These are phyloP conservation scores for Ceratotherium simum DNA, from an alignment of 2,113 vertebrate genomes.

Conservation along the genomic window DNA sequence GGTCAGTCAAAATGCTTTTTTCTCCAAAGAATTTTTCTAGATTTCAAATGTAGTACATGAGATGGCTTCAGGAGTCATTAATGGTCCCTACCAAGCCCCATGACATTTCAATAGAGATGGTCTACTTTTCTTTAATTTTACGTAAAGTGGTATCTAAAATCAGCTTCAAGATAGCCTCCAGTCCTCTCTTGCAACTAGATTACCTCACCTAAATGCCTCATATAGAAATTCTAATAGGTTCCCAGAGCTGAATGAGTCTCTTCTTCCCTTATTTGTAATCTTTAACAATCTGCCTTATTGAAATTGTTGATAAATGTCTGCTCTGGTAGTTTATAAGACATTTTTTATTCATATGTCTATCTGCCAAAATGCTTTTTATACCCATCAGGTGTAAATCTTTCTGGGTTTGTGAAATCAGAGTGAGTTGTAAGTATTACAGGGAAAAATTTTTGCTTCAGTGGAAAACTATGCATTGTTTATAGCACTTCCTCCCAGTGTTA, in stretches of 20 bases:
- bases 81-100: neutral
- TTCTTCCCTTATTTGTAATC: neutral
- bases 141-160: neutral
- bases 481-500: neutral
- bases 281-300: neutral
- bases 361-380: conserved; percentile 13
- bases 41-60: neutral
- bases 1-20: neutral
- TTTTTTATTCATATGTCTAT: neutral
- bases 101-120: neutral
- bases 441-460: neutral
- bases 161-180: neutral
- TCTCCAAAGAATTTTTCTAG: neutral
- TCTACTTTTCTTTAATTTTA: neutral
- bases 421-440: neutral
- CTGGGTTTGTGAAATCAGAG: neutral
- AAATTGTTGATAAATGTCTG: neutral
- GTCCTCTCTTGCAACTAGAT: neutral
- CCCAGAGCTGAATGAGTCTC: neutral
- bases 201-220: neutral
- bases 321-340: neutral
- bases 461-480: neutral
- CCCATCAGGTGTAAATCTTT: neutral
- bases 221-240: neutral
- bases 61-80: neutral